Evolutionary conservation across 2,888 invertebrate genomes (phyloP), one percentile per base, ranked within the genome.

Genomic region (Taenaris catops): DNA sequence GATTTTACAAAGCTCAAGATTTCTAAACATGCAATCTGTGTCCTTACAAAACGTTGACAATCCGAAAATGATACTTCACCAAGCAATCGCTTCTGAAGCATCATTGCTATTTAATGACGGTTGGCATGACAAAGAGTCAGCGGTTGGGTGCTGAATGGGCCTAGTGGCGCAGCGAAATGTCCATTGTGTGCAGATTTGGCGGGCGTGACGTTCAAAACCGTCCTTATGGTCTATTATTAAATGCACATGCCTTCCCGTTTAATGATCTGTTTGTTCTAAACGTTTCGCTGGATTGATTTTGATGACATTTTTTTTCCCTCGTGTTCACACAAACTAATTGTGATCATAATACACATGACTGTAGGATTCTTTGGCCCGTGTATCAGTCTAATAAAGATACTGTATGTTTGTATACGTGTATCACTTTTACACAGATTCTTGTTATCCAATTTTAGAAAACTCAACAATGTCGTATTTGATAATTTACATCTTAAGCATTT

Each of bases 21-120:
- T n/a, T n/a, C n/a, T n/a, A n/a, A n/a, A n/a, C n/a, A n/a, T n/a
- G n/a, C n/a, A n/a, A n/a, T n/a, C n/a, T n/a, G n/a, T n/a, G n/a
- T n/a, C n/a, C n/a, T n/a, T 1, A 31, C 31, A 31, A 31, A 23
- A 16, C n/a, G 1, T 9, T 23, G 32, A 11, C 32, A 32, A 32
- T 18, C 24, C 17, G 45, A 47, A 51, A 51, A 55, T 51, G 53
- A 59, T 55, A 46, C 46, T 48, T 50, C 34, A 47, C 25, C 38
- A 37, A 34, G 29, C 28, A 36, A 29, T 11, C 6, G 29, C 21
- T 23, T 21, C 29, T 23, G 29, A 9, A 31, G 31, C 16, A 25
- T 58, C 58, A 65, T 60, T 63, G 66, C 64, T 58, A 64, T 58
- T 54, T 48, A 59, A 64, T 59, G 55, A 61, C 63, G 57, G 57